Evolutionary conservation across 2,113 vertebrate species (phyloP).

Genomic region (Xenus cinereus): DNA sequence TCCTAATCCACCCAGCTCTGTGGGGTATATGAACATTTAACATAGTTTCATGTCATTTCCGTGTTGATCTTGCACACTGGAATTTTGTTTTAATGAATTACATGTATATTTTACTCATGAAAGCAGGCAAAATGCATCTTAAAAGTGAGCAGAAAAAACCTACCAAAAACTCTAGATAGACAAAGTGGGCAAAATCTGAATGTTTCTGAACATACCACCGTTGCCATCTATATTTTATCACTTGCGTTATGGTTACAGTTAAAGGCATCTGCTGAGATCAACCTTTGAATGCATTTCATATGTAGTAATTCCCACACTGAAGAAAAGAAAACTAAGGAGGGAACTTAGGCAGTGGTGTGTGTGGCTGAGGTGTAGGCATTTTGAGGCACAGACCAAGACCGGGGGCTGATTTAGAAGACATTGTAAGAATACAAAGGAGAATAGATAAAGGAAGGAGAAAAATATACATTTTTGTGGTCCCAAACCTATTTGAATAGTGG

Average conservation of each 20-base stretch:
- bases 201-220: not conserved
- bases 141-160: not conserved
- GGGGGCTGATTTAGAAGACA: accelerated
- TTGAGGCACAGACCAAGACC: not conserved
- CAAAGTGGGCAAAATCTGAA: not conserved
- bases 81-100: conserved; percentile 32
- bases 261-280: not conserved
- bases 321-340: not conserved
- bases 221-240: not conserved
- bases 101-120: not conserved
- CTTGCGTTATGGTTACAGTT: not conserved
- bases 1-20: conserved; percentile 4
- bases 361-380: not conserved
- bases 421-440: not conserved
- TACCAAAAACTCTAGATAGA: not conserved
- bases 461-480: not conserved
- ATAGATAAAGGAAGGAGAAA: not conserved
- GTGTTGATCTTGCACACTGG: not conserved
- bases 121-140: not conserved
- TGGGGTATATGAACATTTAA: conserved; percentile 21
- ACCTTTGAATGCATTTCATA: not conserved
- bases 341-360: not conserved
- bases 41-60: conserved; percentile 12
- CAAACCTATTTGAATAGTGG: not conserved
- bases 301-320: not conserved